Evolutionary conservation across 1,140 invertebrate species (phyloP).

Genomic region (Conus betulinus): DNA sequence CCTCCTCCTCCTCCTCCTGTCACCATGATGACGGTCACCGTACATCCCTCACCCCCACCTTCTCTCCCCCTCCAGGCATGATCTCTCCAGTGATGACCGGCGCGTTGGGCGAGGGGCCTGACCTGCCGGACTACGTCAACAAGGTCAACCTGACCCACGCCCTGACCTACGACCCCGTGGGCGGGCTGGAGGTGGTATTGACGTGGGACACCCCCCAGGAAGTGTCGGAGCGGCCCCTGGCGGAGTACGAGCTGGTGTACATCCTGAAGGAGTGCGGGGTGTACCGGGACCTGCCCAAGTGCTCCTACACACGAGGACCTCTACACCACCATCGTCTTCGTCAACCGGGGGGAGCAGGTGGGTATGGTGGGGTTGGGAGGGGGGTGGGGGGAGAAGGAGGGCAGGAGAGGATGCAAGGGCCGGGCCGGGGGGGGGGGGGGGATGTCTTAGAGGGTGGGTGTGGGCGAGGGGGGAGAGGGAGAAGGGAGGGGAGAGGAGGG

Average conservation of each 20-base stretch:
- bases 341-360: conserved; percentile 32
- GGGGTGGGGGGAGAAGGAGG: no score
- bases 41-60: no score
- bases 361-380: no score
- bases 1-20: no score
- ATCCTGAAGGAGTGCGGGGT: conserved; percentile 52
- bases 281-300: conserved; percentile 45
- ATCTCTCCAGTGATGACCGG: not conserved
- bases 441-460: no score
- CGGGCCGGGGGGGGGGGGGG: no score
- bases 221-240: not conserved
- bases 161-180: conserved; percentile 31
- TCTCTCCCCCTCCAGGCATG: not conserved
- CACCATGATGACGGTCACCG: no score
- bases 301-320: conserved; percentile 46
- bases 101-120: not conserved
- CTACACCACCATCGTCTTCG: conserved; percentile 30
- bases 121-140: not conserved
- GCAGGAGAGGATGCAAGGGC: no score
- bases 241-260: conserved; percentile 48
- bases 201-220: conserved; percentile 48
- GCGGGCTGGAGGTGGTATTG: conserved; percentile 32
- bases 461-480: no score
- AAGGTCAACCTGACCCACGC: conserved; percentile 25
- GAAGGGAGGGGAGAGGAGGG: no score